Evolutionary conservation across 2,797 vertebrate genomes (phyloP).

Genomic region (Acanthiza pusilla): DNA sequence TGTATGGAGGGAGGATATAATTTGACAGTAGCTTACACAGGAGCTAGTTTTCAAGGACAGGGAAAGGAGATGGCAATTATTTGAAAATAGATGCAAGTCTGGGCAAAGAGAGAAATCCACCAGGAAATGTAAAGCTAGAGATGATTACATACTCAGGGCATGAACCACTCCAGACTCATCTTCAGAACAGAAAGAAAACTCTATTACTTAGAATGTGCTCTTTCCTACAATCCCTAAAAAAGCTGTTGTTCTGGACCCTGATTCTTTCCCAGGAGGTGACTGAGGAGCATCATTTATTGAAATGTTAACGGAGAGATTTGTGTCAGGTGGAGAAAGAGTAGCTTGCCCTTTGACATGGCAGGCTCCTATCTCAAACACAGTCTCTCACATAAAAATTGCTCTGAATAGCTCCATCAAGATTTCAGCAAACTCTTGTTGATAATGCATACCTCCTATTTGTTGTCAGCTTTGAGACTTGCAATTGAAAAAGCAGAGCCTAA

Average conservation of each 20-base stretch:
- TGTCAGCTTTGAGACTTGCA: not conserved
- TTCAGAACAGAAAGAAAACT: not conserved
- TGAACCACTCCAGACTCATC: not conserved
- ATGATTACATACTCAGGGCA: not conserved
- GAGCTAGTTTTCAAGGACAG: constrained; percentile 3
- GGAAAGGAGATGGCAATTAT: not conserved
- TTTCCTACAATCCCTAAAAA: not conserved
- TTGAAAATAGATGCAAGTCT: not conserved
- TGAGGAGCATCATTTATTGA: not conserved
- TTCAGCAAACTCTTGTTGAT: not conserved
- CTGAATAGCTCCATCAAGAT: not conserved
- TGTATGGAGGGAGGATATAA: not conserved
- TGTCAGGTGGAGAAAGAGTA: constrained; percentile 1
- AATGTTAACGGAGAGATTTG: not conserved
- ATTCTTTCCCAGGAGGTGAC: not conserved
- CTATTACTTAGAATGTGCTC: not conserved
- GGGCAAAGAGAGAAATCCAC: not conserved
- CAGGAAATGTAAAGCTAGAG: not conserved
- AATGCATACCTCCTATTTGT: not conserved
- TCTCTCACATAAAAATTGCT: not conserved
- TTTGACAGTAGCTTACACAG: not conserved
- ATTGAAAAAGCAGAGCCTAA: not conserved
- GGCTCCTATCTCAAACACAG: not conserved
- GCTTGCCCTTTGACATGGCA: not conserved
- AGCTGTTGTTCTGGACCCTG: not conserved